phyloP scores from a whole-genome alignment of 1,140 invertebrate genomes.

The Hyles vespertilio region DNA sequence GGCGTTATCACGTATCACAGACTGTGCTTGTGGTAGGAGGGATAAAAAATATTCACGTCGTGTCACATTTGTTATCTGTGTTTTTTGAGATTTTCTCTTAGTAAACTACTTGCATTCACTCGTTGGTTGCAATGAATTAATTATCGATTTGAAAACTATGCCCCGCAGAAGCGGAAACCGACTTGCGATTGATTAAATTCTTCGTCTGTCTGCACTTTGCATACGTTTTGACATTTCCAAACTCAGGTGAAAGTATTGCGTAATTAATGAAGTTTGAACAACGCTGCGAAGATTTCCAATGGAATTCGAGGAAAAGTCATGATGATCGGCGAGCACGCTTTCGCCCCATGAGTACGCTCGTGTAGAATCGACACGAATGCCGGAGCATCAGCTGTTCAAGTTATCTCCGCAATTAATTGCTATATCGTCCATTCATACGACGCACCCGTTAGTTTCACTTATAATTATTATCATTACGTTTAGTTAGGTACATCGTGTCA shows the following conservation, averaged over 20 bases:
- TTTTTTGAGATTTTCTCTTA: too few species aligned
- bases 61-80: too few species aligned
- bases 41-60: too few species aligned
- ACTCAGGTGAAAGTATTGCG: too few species aligned
- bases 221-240: too few species aligned
- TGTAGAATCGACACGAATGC: conserved; percentile 37
- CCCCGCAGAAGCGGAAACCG: neutral
- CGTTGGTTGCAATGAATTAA: too few species aligned
- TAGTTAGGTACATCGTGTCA: too few species aligned
- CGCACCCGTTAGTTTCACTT: conserved; percentile 33
- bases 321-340: conserved; percentile 29
- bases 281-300: neutral
- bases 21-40: too few species aligned
- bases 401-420: conserved; percentile 50
- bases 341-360: conserved; percentile 44
- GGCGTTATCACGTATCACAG: conserved; percentile 13
- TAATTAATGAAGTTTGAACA: neutral
- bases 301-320: conserved; percentile 7
- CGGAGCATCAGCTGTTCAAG: conserved; percentile 55
- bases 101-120: too few species aligned
- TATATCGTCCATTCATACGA: conserved; percentile 45
- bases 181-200: too few species aligned
- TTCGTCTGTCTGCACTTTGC: too few species aligned
- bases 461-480: conserved; percentile 19
- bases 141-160: conserved; percentile 10